Percentiles rank a stretch among this genome's conserved stretches.
phyloP scores from a whole-genome alignment of 1,140 invertebrate genomes.

The Acromyrmex echinatior region DNA sequence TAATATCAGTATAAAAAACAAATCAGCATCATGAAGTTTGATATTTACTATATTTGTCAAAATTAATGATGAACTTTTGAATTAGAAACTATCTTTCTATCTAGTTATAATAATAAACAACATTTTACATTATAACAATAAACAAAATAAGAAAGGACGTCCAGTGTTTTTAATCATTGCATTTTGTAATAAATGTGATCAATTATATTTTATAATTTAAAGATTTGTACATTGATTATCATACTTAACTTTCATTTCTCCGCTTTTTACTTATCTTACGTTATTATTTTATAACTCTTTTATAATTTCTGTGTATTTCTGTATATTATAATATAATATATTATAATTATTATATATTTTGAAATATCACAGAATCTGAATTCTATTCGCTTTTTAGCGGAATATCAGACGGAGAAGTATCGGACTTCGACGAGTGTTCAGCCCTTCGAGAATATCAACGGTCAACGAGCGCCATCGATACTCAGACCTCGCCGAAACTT shows the following conservation, averaged over 20 bases:
- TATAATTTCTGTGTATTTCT: too few species aligned
- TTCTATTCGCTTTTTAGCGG: background rate
- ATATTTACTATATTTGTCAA: background rate
- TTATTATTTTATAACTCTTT: too few species aligned
- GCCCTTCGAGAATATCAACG: constrained; percentile 59
- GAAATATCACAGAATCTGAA: background rate
- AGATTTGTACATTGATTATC: too few species aligned
- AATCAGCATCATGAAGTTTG: background rate
- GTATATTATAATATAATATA: background rate
- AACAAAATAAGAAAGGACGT: too few species aligned
- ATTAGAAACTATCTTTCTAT: background rate
- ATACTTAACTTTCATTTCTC: too few species aligned
- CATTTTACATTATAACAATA: too few species aligned
- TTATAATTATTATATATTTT: background rate
- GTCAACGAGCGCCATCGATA: constrained; percentile 72
- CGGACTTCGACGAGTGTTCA: constrained; percentile 29
- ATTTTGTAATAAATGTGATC: too few species aligned
- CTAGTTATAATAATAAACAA: too few species aligned
- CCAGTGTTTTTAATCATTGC: too few species aligned
- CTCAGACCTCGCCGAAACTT: constrained; percentile 68
- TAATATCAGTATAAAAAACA: background rate
- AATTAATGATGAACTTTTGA: background rate
- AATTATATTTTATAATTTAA: too few species aligned
- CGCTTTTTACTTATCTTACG: too few species aligned
- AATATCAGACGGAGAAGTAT: constrained; percentile 5